Conservation (phyloP, 2,113 vertebrate genomes). For the Coregonus clupeaformis region DNA sequence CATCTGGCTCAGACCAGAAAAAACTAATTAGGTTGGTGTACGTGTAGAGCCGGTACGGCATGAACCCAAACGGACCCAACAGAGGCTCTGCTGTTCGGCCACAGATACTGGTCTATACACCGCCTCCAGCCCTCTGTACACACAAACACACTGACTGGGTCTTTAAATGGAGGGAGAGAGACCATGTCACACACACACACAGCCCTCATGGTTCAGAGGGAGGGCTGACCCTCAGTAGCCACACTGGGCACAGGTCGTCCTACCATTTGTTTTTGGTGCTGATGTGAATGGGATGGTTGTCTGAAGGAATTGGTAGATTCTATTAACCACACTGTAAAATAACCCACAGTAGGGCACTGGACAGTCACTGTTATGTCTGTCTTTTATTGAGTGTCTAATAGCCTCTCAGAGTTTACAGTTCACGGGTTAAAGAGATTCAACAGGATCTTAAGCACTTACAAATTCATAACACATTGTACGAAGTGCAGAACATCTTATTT, state of each 20-base stretch:
- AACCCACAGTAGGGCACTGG: neutral
- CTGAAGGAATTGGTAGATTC: neutral
- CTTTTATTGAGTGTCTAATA: neutral
- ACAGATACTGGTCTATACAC: conserved; percentile 9
- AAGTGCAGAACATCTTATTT: no score
- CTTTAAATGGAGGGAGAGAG: conserved; percentile 21
- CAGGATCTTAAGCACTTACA: no score
- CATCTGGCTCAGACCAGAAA: conserved; percentile 44
- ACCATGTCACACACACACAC: neutral
- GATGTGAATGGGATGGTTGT: conserved; percentile 3
- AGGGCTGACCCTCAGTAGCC: neutral
- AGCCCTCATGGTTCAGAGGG: neutral
- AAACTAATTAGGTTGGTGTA: conserved; percentile 42
- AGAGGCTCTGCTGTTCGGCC: conserved; percentile 47
- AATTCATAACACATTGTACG: no score
- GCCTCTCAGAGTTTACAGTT: neutral
- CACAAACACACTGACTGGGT: conserved; percentile 45
- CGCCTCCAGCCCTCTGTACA: conserved; percentile 43
- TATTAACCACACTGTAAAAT: neutral
- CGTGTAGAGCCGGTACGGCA: conserved; percentile 25
- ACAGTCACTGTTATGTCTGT: neutral
- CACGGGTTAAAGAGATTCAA: neutral
- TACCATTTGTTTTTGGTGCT: conserved; percentile 14
- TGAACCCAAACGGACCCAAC: conserved; percentile 26
- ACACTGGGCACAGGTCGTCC: conserved; percentile 6